Conservation (phyloP, 1,140 invertebrate species). For the Tetranychus urticae region DNA sequence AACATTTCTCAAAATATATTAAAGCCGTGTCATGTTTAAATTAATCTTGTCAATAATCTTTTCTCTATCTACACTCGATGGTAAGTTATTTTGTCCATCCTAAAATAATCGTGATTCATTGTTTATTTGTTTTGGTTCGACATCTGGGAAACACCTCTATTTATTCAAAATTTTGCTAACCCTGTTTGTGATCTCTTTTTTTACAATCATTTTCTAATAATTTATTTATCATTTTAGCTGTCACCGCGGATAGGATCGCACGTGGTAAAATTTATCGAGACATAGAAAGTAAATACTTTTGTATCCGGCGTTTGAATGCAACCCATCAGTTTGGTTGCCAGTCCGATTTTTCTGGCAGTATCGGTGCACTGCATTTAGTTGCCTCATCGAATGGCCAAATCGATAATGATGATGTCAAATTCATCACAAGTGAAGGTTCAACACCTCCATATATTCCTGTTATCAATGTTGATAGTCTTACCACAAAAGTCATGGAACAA, state of each 20-base stretch:
- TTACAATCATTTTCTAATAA: no score
- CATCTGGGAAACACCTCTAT: no score
- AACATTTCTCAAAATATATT: no score
- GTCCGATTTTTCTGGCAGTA: constrained; percentile 40
- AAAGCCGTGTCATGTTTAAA: no score
- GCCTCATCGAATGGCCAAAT: background rate
- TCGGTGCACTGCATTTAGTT: constrained; percentile 56
- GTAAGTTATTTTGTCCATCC: no score
- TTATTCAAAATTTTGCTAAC: no score
- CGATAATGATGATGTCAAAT: constrained; percentile 33
- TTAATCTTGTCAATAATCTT: no score
- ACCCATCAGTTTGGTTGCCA: constrained; percentile 78
- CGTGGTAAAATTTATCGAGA: constrained; percentile 54
- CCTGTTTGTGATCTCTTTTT: no score
- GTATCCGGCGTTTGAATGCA: constrained; percentile 64
- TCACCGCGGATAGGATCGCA: background rate
- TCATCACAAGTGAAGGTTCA: constrained; percentile 38
- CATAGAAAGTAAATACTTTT: constrained; percentile 41
- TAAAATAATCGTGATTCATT: no score
- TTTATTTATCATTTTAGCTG: background rate
- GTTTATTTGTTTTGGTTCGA: no score
- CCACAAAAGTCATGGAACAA: constrained; percentile 22
- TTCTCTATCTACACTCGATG: no score
- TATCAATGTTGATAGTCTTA: constrained; percentile 22
- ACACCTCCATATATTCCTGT: constrained; percentile 20